Evolutionary conservation across 1,140 invertebrate species (phyloP).

Genomic region (Drosophila quadrilineata): DNA sequence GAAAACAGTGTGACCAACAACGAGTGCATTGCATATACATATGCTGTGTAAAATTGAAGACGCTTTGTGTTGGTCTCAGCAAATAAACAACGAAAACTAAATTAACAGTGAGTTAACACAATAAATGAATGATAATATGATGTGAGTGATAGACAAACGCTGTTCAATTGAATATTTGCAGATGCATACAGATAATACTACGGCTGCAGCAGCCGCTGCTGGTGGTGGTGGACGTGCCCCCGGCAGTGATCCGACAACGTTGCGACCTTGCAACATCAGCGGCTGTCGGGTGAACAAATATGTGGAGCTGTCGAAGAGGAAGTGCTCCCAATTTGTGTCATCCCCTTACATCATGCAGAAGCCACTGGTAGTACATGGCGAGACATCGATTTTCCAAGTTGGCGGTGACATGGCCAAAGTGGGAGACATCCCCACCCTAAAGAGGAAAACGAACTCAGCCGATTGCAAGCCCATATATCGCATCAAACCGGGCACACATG

Average conservation of each 20-base stretch:
- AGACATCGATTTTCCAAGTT: constrained; percentile 60
- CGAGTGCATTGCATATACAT: not conserved
- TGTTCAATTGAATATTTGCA: not conserved
- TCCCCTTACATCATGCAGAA: constrained; percentile 53
- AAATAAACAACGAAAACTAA: not conserved
- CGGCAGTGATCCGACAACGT: not conserved
- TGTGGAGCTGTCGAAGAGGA: constrained; percentile 61
- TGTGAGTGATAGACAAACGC: not conserved
- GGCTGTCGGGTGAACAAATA: constrained; percentile 49
- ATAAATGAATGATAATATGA: not conserved
- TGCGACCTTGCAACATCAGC: constrained; percentile 43
- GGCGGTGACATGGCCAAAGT: constrained; percentile 59
- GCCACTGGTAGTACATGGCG: constrained; percentile 55
- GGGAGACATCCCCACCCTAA: constrained; percentile 38
- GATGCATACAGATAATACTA: not conserved
- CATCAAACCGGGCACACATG: constrained; percentile 65
- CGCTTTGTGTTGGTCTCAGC: not conserved
- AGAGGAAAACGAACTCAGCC: not conserved
- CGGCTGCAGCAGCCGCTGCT: not conserved
- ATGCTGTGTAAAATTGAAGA: constrained; percentile 14
- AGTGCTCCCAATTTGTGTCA: constrained; percentile 56
- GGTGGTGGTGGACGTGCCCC: not conserved
- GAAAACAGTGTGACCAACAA: constrained; percentile 26
- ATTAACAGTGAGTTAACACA: not conserved
- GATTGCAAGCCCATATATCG: constrained; percentile 49